Percentiles rank a stretch among this genome's conserved stretches.
Evolutionary conservation across 2,797 vertebrate species (phyloP).

Genomic region (Hylomyscus alleni): DNA sequence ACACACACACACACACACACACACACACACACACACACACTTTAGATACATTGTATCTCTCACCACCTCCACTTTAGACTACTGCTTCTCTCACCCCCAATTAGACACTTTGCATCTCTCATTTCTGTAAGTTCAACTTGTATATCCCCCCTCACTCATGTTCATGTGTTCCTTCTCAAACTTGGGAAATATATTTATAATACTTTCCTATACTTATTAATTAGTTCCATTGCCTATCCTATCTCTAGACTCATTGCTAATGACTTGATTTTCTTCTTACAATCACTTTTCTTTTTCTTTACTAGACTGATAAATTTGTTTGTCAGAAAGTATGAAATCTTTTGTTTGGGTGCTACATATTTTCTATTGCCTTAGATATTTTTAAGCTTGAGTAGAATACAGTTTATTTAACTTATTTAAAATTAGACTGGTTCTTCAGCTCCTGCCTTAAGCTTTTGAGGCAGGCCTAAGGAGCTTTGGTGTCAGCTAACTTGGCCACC

Average conservation of each 20-base stretch:
- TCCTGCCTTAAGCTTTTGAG: constrained; percentile 5
- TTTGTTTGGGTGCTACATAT: not conserved
- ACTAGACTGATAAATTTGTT: constrained; percentile 3
- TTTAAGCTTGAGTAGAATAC: not conserved
- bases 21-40: too few relatives aligned
- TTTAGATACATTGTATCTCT: not conserved
- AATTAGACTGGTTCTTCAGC: constrained; percentile 27
- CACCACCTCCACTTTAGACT: not conserved
- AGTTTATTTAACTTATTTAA: not conserved
- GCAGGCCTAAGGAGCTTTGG: not conserved
- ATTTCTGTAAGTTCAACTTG: constrained; percentile 8
- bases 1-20: too few relatives aligned
- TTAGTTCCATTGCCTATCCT: constrained; percentile 4
- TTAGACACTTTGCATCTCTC: not conserved
- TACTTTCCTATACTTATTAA: not conserved
- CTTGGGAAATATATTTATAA: not conserved
- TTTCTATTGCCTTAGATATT: constrained; percentile 25
- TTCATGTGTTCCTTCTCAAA: constrained; percentile 46
- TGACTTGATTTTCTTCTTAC: constrained; percentile 13
- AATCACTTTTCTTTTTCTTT: constrained; percentile 54
- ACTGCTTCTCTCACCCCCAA: not conserved
- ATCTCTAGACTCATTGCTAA: constrained; percentile 15
- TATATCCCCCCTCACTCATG: not conserved
- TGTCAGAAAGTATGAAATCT: not conserved
- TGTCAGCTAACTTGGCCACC: not conserved